These are phyloP conservation scores for Megaustenia siamemsis DNA, from an alignment of 2,888 invertebrate species.

Conservation along the genomic window DNA sequence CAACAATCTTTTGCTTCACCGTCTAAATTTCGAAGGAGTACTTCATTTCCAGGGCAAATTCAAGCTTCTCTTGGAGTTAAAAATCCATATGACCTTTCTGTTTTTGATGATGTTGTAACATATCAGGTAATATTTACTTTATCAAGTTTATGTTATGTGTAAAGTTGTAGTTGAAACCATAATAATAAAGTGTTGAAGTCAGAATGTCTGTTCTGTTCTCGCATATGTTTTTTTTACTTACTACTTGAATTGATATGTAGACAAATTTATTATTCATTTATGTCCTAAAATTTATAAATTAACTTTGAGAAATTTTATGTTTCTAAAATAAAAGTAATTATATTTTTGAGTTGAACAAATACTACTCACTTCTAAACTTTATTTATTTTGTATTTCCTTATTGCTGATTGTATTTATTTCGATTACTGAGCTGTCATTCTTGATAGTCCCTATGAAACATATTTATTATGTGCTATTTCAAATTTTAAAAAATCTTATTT, in stretches of 20 bases:
- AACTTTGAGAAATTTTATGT: neutral
- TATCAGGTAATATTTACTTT: conserved; percentile 63
- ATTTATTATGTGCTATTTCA: no score
- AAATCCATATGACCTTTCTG: conserved; percentile 83
- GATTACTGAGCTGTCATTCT: no score
- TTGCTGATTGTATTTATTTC: neutral
- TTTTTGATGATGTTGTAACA: conserved; percentile 82
- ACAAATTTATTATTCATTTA: neutral
- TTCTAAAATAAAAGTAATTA: no score
- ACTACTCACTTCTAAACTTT: no score
- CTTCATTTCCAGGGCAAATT: conserved; percentile 92
- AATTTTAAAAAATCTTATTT: no score
- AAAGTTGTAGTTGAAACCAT: no score
- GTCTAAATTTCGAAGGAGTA: conserved; percentile 92
- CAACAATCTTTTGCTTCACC: conserved; percentile 84
- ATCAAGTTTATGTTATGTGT: neutral
- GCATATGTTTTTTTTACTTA: neutral
- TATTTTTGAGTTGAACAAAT: no score
- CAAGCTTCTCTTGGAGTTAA: conserved; percentile 79
- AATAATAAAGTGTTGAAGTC: neutral
- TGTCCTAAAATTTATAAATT: neutral
- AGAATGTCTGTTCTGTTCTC: neutral
- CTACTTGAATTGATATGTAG: neutral
- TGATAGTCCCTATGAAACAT: no score
- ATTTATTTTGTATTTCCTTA: neutral